Evolutionary conservation across 92 coral and sea anemone genomes (phyloP).

Genomic region (Zoanthus gigantus): DNA sequence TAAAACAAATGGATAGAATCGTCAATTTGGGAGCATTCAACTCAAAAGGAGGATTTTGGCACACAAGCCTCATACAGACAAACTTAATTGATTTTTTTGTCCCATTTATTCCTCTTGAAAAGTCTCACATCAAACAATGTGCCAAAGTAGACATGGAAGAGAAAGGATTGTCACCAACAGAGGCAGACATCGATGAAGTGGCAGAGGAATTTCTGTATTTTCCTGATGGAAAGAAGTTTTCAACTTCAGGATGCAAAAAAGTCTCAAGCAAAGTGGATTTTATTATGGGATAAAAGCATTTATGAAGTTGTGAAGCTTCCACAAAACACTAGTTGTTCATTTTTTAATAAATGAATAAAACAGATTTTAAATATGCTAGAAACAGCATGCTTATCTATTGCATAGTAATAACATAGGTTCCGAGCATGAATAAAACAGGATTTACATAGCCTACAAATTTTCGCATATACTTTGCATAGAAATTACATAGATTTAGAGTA

Average conservation of each 20-base stretch:
- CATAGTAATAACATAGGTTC: too few relatives aligned
- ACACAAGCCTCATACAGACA: conserved; percentile 78
- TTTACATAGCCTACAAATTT: too few relatives aligned
- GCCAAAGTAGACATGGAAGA: conserved; percentile 72
- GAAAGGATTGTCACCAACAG: conserved; percentile 56
- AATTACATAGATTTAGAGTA: too few relatives aligned
- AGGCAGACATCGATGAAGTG: conserved; percentile 59
- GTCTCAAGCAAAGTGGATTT: conserved; percentile 88
- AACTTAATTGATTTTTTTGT: conserved; percentile 85
- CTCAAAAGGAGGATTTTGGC: conserved; percentile 89
- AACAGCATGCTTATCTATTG: too few relatives aligned
- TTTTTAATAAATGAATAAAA: too few relatives aligned
- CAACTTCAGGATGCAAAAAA: conserved; percentile 92
- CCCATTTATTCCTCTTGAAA: conserved; percentile 90
- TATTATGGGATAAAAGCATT: conserved; percentile 51
- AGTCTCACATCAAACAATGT: conserved; percentile 85
- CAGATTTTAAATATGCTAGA: too few relatives aligned
- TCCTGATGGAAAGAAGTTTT: conserved; percentile 76
- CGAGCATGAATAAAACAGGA: too few relatives aligned
- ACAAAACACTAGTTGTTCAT: too few relatives aligned
- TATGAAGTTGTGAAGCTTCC: too few relatives aligned
- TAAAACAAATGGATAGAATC: conserved; percentile 83
- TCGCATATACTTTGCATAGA: too few relatives aligned
- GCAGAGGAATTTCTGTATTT: conserved; percentile 87
- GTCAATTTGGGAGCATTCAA: conserved; percentile 86